Evolutionary conservation across 1,140 invertebrate species (phyloP), one percentile per base, ranked within the genome.

Genomic region (Megathymus violae): DNA sequence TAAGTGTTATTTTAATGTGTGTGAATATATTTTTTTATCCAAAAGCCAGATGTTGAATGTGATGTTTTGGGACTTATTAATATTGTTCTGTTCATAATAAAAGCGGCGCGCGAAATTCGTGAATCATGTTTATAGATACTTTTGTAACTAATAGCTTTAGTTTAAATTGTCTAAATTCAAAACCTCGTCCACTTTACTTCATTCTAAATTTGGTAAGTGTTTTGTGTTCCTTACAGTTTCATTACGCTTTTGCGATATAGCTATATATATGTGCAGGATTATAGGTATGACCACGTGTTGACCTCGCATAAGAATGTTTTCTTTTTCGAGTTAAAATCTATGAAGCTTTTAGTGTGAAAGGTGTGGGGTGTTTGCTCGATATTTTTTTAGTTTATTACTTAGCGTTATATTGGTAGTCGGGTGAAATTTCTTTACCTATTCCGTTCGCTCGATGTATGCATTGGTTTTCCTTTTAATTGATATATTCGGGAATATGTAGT

Each of bases 271-370:
- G 25, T 17, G 9, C 15, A 58, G 25, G 15, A 58, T 44, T 44
- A 41, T 58, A 43, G 22, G 17, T 41, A 43, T 43, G 52, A 56
- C 52, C 52, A 56, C 52, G 52, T 56, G 52, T 56, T 56, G 52
- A 56, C 52, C 52, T 56, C 52, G 52, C 7, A 10, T 40, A 16
- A 40, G 41, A 10, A 15, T 43, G 51, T 56, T 56, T 56, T 56
- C 51, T 56, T 56, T 43, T 43, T 43, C 22, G 14, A 27, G 38
- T 43, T 56, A 34, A 56, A 56, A 56, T 56, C 50, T 56, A 43
- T 56, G 22, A 14, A 27, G 51, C 3, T 43, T 56, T 43, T 56
- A n/a, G 51, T 22, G 11, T 11, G 34, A 54, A 54, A 36, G 51
- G 36, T 27, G 25, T 11, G 38, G 22, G 14, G 36, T 31, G 15